Percentiles rank a stretch among this genome's conserved stretches.
These are phyloP conservation scores for Pteromalus puparum DNA, from an alignment of 1,140 invertebrate species.

Conservation along the genomic window DNA sequence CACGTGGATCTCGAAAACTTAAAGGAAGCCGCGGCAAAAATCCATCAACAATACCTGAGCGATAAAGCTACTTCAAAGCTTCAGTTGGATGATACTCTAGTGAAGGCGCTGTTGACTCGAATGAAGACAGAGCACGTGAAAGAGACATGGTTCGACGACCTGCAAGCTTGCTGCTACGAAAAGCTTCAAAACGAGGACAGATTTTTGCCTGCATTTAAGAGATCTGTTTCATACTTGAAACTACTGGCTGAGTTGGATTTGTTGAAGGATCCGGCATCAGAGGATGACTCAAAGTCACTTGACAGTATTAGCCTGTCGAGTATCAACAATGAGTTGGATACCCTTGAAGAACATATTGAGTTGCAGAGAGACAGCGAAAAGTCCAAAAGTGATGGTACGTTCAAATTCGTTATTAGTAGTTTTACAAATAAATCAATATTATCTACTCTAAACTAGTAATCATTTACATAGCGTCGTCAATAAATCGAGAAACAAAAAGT, in stretches of 20 bases:
- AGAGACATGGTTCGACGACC: constrained; percentile 90
- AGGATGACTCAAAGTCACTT: constrained; percentile 77
- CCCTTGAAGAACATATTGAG: constrained; percentile 61
- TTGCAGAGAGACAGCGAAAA: constrained; percentile 41
- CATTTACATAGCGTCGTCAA: neutral
- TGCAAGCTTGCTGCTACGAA: constrained; percentile 83
- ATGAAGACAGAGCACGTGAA: constrained; percentile 80
- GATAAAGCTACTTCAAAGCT: constrained; percentile 83
- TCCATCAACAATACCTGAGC: constrained; percentile 89
- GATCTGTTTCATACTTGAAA: constrained; percentile 82
- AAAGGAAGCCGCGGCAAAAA: constrained; percentile 85
- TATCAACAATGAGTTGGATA: constrained; percentile 69
- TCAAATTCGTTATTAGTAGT: neutral
- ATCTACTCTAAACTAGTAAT: neutral
- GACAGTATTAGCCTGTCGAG: constrained; percentile 74
- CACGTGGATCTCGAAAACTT: constrained; percentile 77
- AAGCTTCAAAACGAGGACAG: constrained; percentile 81
- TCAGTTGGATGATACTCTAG: constrained; percentile 80
- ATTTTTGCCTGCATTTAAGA: constrained; percentile 84
- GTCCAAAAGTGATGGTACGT: constrained; percentile 26
- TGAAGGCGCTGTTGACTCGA: constrained; percentile 80
- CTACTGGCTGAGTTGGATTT: constrained; percentile 87
- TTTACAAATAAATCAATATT: neutral
- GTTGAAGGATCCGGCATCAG: constrained; percentile 76
- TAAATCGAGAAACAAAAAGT: constrained; percentile 55